Base-by-base conservation (phyloP, 2,888 invertebrate genomes). In the Ichneumoninae sp. region DNA sequence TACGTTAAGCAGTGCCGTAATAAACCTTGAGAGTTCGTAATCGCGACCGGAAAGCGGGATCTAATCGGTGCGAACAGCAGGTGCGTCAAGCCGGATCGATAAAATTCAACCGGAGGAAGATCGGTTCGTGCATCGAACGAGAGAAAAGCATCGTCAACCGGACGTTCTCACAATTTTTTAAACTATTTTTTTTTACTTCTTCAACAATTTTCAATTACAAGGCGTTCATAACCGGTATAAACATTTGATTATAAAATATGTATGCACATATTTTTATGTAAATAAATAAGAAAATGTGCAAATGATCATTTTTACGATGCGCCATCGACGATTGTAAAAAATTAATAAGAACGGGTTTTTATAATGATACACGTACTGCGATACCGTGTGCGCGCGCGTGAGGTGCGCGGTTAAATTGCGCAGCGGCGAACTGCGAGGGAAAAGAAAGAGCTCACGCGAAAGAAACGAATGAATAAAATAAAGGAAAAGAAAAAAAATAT, bases 1-100 rank as follows among this genome's bases (percentile, higher is more conserved):
- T 52, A 30, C 47, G 26, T 44, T 22, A n/a, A 50, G 19, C 3
- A 47, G 16, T 63, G 36, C 16, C 30, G 26, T 33, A 60, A 36
- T 26, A 68, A 57, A 57, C 33, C 68, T 60, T 68, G 40, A 30
- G 70, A 57, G 54, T 65, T 80, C 16, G 63, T 74, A 84, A 81
- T 77, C 70, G 75, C 66, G 70, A 84, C 33, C 19, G 57, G 74
- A 75, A 77, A 81, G 75, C 76, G 74, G 84, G 70, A 81, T 70
- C 77, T 74, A 78, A 84, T 78, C 81, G 81, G 36, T 81, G 74
- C 40, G 77, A 66, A 54, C 52, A 54, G 78, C 81, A 84, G 77
- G 81, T 81, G 84, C 77, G n/a, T 81, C 74, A 66, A 81, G 69
- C 65, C 70, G 54, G 78, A 70, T 84, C 81, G 81, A 84, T 84